A percentile compares a stretch with the other conserved stretches of the same genome.
Conservation (phyloP, 1,140 invertebrate species). For the Teleogryllus occipitalis region DNA sequence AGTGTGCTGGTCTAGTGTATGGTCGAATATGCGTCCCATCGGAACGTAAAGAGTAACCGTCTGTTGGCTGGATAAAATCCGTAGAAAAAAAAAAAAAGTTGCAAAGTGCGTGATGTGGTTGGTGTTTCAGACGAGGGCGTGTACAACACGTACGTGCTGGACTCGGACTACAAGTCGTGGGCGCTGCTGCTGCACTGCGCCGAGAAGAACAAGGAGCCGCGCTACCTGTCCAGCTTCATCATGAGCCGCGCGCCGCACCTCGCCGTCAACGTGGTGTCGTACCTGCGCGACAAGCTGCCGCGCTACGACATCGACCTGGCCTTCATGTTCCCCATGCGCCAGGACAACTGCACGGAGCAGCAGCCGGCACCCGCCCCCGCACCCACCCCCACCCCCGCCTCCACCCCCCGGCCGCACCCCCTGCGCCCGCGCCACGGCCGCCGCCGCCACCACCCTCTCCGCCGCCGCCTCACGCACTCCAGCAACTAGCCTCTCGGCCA, state of each 20-base stretch:
- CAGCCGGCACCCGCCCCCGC: background rate
- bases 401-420: background rate
- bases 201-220: conserved; percentile 65
- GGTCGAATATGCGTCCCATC: no score
- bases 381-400: background rate
- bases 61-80: no score
- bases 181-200: conserved; percentile 74
- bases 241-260: conserved; percentile 55
- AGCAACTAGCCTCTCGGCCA: no score
- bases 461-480: no score
- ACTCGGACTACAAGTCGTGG: conserved; percentile 71
- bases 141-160: conserved; percentile 78
- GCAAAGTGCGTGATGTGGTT: no score
- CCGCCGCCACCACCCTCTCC: background rate
- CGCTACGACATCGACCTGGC: conserved; percentile 64
- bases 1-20: no score
- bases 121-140: conserved; percentile 66
- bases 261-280: conserved; percentile 49
- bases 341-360: conserved; percentile 46
- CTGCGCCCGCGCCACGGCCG: background rate
- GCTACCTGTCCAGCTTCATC: conserved; percentile 76
- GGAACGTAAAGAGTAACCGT: no score
- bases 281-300: conserved; percentile 51
- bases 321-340: conserved; percentile 72
- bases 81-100: no score